Conservation (phyloP, 2,113 vertebrate species). For the Trematocara zebra region DNA sequence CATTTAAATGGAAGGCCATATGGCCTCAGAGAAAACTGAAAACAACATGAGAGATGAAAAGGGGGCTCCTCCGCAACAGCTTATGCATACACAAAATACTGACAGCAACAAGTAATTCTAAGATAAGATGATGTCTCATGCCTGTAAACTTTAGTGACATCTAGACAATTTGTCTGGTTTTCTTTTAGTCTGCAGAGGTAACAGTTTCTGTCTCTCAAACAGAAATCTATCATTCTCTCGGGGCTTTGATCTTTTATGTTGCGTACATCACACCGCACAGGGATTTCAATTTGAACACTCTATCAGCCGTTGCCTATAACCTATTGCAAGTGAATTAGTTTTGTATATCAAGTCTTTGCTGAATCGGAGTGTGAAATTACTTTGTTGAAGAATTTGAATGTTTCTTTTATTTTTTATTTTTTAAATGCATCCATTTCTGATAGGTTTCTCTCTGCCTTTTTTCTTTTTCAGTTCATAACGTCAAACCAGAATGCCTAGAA, state of each 20-base stretch:
- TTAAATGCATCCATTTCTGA: background rate
- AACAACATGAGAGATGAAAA: background rate
- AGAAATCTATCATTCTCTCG: conserved; percentile 6
- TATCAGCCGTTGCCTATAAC: conserved; percentile 39
- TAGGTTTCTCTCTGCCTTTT: background rate
- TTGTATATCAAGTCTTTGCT: conserved; percentile 37
- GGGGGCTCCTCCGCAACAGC: background rate
- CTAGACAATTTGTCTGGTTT: background rate
- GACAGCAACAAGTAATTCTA: background rate
- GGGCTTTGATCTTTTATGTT: conserved; percentile 50
- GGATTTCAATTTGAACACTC: conserved; percentile 49
- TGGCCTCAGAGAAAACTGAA: background rate
- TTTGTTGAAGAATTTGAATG: conserved; percentile 44
- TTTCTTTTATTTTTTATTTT: background rate
- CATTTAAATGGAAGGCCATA: background rate
- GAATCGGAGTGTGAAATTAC: conserved; percentile 60
- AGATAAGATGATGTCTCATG: background rate
- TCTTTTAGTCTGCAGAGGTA: background rate
- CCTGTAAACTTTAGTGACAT: background rate
- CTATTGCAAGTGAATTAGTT: conserved; percentile 28
- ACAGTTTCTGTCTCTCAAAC: background rate
- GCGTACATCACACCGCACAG: background rate
- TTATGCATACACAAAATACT: background rate
- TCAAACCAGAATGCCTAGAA: conserved; percentile 91
- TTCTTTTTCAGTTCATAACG: conserved; percentile 82